phyloP scores from a whole-genome alignment of 2,888 invertebrate genomes.

The Lysandra coridon region DNA sequence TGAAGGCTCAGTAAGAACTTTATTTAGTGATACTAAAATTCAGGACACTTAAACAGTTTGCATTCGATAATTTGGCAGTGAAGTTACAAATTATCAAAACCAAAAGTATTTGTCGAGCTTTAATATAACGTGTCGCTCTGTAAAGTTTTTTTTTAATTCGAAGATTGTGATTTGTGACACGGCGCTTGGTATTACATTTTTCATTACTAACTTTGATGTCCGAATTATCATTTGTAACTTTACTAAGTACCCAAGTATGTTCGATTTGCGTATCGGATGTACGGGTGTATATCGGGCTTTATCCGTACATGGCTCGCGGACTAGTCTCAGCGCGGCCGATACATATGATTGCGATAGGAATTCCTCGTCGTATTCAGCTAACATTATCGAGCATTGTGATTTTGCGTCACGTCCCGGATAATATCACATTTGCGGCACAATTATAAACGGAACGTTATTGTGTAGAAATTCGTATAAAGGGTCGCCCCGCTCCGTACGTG shows the following conservation, averaged over 20 bases:
- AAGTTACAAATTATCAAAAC: neutral
- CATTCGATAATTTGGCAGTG: neutral
- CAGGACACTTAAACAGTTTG: neutral
- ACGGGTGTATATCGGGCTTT: constrained; percentile 38
- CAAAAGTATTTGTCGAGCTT: too few relatives aligned
- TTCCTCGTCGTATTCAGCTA: constrained; percentile 40
- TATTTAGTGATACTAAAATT: constrained; percentile 31
- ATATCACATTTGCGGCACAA: constrained; percentile 61
- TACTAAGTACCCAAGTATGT: constrained; percentile 31
- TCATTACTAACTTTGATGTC: too few relatives aligned
- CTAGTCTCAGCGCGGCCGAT: constrained; percentile 38
- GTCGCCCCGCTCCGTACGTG: constrained; percentile 65
- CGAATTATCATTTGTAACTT: neutral
- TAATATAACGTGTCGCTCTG: too few relatives aligned
- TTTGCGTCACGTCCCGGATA: constrained; percentile 57
- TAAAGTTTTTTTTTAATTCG: too few relatives aligned
- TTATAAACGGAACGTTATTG: constrained; percentile 60
- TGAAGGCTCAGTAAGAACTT: constrained; percentile 31
- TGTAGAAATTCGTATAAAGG: constrained; percentile 55
- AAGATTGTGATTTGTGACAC: too few relatives aligned
- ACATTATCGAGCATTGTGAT: constrained; percentile 41
- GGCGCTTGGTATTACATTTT: neutral
- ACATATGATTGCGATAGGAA: constrained; percentile 42
- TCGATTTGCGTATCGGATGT: constrained; percentile 40
- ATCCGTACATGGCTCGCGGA: constrained; percentile 39